phyloP scores from a whole-genome alignment of 1,140 invertebrate genomes.

The Saxidomus purpurata region DNA sequence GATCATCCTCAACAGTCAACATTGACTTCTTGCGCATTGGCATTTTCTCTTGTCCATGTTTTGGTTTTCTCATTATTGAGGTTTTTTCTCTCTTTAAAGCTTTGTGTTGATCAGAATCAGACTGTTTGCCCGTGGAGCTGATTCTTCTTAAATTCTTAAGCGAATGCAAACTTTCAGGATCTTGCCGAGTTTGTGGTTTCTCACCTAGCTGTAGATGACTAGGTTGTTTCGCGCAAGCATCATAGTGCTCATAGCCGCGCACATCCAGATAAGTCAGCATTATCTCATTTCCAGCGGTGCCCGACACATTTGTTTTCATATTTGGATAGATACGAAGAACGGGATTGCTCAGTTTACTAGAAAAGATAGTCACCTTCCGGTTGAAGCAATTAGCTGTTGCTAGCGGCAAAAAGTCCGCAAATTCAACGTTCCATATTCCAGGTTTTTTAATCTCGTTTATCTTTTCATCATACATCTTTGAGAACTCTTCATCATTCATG shows the following conservation, averaged over 20 bases:
- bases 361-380: neutral
- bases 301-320: neutral
- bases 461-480: slow-evolving; percentile 5
- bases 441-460: neutral
- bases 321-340: neutral
- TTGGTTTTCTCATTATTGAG: too few species aligned
- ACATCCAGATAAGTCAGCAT: neutral
- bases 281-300: neutral
- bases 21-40: too few species aligned
- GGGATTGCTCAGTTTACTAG: slow-evolving; percentile 20
- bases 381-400: slow-evolving; percentile 8
- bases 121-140: too few species aligned
- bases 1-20: too few species aligned
- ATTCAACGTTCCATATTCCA: slow-evolving; percentile 9
- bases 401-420: slow-evolving; percentile 6
- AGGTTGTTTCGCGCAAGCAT: too few species aligned
- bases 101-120: too few species aligned
- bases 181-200: too few species aligned
- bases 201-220: too few species aligned
- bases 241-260: slow-evolving; percentile 9
- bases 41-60: too few species aligned
- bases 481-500: neutral
- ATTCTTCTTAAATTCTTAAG: too few species aligned
- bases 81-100: too few species aligned
- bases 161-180: too few species aligned